Evolutionary conservation across 2,888 invertebrate species (phyloP).

Genomic region (Catocala fraxini): DNA sequence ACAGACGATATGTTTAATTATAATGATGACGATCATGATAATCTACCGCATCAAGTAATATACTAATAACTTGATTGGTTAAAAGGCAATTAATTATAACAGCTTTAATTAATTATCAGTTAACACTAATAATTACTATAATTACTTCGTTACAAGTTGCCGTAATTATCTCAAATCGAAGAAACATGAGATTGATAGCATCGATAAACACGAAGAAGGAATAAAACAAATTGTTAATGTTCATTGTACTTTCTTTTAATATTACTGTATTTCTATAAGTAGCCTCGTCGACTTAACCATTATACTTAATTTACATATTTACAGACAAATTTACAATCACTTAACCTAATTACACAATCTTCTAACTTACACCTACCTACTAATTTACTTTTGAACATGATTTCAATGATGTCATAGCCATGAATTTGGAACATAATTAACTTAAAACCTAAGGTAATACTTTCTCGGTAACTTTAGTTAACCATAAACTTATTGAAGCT

Average conservation of each 20-base stretch:
- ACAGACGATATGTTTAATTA: background rate
- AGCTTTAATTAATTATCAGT: constrained; percentile 19
- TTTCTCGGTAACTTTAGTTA: constrained; percentile 85
- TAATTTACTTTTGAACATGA: constrained; percentile 58
- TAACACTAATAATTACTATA: constrained; percentile 11
- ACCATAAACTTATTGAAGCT: constrained; percentile 69
- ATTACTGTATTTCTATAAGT: constrained; percentile 63
- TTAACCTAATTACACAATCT: constrained; percentile 38
- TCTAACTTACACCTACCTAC: constrained; percentile 31
- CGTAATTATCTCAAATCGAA: constrained; percentile 41
- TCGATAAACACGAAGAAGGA: constrained; percentile 40
- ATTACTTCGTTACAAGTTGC: constrained; percentile 36
- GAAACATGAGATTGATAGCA: constrained; percentile 34
- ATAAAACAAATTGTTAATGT: constrained; percentile 63
- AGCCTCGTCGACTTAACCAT: constrained; percentile 75
- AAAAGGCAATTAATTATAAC: constrained; percentile 16
- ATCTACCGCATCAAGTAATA: background rate
- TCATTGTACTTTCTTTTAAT: constrained; percentile 63
- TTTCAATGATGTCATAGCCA: constrained; percentile 73
- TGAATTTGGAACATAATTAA: constrained; percentile 72
- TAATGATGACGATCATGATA: constrained; percentile 5
- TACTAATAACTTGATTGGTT: constrained; percentile 4
- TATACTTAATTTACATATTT: constrained; percentile 68
- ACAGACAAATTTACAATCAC: constrained; percentile 64
- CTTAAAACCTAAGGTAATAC: constrained; percentile 81